These are phyloP conservation scores for Macroramphosus scolopax DNA, from an alignment of 2,797 vertebrate species.

Conservation along the genomic window DNA sequence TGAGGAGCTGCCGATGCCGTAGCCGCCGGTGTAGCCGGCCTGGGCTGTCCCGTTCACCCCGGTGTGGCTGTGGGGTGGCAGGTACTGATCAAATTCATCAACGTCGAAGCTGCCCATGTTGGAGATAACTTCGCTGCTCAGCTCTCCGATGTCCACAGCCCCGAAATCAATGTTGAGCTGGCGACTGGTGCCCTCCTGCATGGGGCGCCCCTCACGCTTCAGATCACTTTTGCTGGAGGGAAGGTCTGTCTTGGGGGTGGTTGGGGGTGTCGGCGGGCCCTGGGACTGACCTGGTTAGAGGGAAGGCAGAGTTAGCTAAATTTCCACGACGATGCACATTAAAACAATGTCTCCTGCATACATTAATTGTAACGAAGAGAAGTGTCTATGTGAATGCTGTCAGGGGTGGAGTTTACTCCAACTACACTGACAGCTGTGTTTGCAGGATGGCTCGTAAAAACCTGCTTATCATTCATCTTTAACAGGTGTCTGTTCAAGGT, in stretches of 20 bases:
- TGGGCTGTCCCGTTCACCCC: constrained; percentile 65
- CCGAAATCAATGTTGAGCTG: constrained; percentile 97
- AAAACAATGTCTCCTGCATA: too few relatives aligned
- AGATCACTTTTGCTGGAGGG: constrained; percentile 88
- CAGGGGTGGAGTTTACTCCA: constrained; percentile 16
- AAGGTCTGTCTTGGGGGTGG: constrained; percentile 91
- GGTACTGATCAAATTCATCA: constrained; percentile 96
- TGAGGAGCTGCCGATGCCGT: constrained; percentile 79
- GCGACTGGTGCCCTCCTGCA: constrained; percentile 80
- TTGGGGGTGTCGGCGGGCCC: constrained; percentile 93
- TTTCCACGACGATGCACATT: too few relatives aligned
- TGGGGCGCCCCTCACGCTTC: constrained; percentile 85
- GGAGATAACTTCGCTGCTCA: constrained; percentile 97
- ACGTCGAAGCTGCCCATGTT: constrained; percentile 97
- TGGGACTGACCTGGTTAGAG: constrained; percentile 94
- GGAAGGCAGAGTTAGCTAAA: too few relatives aligned
- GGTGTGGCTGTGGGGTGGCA: constrained; percentile 90
- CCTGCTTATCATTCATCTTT: constrained; percentile 59
- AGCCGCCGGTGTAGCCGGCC: constrained; percentile 78
- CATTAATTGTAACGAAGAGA: too few relatives aligned
- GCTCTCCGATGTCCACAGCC: constrained; percentile 94
- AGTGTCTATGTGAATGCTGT: constrained; percentile 9
- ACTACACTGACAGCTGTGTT: constrained; percentile 58
- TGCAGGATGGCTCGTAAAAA: constrained; percentile 57
- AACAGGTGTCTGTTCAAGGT: constrained; percentile 43